phyloP scores from a whole-genome alignment of 1,140 invertebrate genomes.

The Panagrolaimus sp. region DNA sequence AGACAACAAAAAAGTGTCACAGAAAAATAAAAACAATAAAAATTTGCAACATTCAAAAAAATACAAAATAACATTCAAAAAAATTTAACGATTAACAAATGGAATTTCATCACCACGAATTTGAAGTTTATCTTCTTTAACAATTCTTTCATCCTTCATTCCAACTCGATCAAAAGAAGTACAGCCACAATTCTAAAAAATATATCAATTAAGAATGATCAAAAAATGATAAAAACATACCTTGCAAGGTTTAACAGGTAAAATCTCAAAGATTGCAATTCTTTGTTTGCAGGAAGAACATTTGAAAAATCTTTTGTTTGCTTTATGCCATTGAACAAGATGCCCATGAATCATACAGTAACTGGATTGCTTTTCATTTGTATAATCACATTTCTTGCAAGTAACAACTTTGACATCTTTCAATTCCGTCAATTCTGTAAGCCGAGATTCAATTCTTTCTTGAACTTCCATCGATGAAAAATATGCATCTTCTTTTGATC shows the following conservation, averaged over 20 bases:
- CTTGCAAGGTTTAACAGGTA: not conserved
- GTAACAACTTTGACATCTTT: slow-evolving; percentile 7
- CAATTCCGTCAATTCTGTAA: slow-evolving; percentile 11
- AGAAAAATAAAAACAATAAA: too few species aligned
- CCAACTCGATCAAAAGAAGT: slow-evolving; percentile 4
- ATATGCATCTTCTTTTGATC: not conserved
- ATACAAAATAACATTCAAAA: not conserved
- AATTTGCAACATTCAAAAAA: too few species aligned
- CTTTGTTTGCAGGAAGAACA: not conserved
- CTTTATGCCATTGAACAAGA: not conserved
- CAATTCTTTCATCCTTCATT: slow-evolving; percentile 17
- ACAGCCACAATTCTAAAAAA: not conserved
- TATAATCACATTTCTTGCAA: not conserved
- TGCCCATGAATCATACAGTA: not conserved
- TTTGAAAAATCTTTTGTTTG: slow-evolving; percentile 14
- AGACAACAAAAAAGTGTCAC: too few species aligned
- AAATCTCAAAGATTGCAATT: not conserved
- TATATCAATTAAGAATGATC: too few species aligned
- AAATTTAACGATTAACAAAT: slow-evolving; percentile 9
- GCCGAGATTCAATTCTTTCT: not conserved
- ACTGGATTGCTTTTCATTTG: not conserved
- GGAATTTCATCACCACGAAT: slow-evolving; percentile 3
- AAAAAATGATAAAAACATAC: not conserved
- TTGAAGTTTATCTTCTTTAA: not conserved
- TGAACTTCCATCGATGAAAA: not conserved